phyloP scores from a whole-genome alignment of 2,797 vertebrate species.

The Echeneis naucrates region DNA sequence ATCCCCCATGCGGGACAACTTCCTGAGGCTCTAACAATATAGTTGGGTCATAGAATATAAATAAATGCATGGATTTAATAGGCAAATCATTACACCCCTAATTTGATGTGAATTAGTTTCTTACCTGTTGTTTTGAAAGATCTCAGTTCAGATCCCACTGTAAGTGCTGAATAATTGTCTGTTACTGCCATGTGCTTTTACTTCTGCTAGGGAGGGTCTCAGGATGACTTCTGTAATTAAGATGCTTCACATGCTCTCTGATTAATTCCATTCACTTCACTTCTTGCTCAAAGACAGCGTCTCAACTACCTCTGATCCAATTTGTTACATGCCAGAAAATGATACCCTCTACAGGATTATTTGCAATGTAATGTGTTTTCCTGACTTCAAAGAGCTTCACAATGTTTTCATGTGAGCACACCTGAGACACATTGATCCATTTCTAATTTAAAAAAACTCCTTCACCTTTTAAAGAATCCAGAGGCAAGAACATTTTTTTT shows the following conservation, averaged over 20 bases:
- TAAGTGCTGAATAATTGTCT: conserved; percentile 51
- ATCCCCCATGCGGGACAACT: no score
- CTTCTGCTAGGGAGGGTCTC: conserved; percentile 38
- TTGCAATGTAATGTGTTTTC: conserved; percentile 20
- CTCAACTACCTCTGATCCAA: conserved; percentile 47
- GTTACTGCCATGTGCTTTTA: conserved; percentile 58
- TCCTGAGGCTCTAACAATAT: no score
- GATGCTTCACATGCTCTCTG: conserved; percentile 58
- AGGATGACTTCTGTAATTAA: conserved; percentile 61
- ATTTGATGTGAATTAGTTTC: conserved; percentile 1
- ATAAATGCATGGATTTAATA: no score
- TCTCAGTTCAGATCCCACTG: conserved; percentile 29
- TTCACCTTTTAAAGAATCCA: conserved; percentile 39
- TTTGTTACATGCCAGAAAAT: conserved; percentile 34
- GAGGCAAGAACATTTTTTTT: conserved; percentile 10
- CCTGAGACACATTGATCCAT: conserved; percentile 41
- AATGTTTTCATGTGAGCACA: conserved; percentile 39
- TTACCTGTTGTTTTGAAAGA: conserved; percentile 4
- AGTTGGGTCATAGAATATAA: no score
- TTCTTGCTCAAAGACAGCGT: conserved; percentile 49
- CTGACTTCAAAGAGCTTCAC: conserved; percentile 40
- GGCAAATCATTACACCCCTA: no score
- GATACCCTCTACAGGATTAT: conserved; percentile 10
- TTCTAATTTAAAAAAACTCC: conserved; percentile 48
- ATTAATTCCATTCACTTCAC: conserved; percentile 68